Evolutionary conservation across 2,888 invertebrate species (phyloP).

Genomic region (Podotricha telesiphe): DNA sequence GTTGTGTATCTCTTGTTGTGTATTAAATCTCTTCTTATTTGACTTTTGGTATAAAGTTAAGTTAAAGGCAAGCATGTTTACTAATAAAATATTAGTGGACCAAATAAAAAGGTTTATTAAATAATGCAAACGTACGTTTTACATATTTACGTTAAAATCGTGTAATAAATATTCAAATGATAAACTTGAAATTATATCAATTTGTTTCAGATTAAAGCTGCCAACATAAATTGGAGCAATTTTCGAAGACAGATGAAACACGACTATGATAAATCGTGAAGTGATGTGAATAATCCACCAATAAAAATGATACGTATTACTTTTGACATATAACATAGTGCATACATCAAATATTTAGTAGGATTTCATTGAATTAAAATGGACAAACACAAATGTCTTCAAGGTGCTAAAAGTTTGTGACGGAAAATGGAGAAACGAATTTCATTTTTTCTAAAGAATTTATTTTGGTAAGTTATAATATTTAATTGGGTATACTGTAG

Average conservation of each 20-base stretch:
- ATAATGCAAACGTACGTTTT: neutral
- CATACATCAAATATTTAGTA: constrained; percentile 20
- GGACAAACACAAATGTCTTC: constrained; percentile 36
- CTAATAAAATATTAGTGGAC: neutral
- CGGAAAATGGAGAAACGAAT: constrained; percentile 62
- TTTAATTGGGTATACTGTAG: too few species aligned
- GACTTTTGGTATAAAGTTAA: too few species aligned
- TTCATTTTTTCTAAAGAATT: constrained; percentile 52
- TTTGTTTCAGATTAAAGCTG: constrained; percentile 46
- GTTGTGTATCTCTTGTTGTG: neutral
- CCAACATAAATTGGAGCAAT: constrained; percentile 26
- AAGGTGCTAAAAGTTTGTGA: constrained; percentile 33
- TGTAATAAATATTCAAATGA: constrained; percentile 6
- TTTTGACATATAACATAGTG: constrained; percentile 34
- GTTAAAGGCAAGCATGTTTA: neutral
- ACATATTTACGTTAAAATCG: neutral
- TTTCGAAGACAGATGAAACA: constrained; percentile 23
- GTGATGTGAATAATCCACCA: constrained; percentile 40
- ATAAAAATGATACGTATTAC: constrained; percentile 36
- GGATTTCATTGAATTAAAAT: constrained; percentile 35
- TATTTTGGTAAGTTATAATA: constrained; percentile 71
- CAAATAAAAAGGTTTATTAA: neutral
- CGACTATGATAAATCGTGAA: constrained; percentile 35
- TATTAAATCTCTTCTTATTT: too few species aligned
- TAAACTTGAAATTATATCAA: constrained; percentile 14